A percentile compares a stretch with the other conserved stretches of the same genome.
Evolutionary conservation across 1,140 invertebrate species (phyloP).

Genomic region (Oncopeltus fasciatus): DNA sequence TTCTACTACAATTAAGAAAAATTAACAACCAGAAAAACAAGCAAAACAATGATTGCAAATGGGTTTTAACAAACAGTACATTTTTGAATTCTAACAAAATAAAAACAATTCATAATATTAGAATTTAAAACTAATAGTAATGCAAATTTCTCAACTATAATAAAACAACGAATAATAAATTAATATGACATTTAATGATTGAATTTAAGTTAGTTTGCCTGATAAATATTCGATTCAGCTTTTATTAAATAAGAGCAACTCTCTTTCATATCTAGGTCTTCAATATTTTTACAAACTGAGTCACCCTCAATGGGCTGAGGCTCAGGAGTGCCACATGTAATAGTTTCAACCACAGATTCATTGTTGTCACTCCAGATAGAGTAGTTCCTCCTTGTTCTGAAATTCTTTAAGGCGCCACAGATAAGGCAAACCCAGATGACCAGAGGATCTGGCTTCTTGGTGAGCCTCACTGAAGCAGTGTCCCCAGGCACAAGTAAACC

Average conservation of each 20-base stretch:
- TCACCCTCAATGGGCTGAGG: not conserved
- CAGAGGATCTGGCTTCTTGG: constrained; percentile 21
- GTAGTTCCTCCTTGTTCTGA: constrained; percentile 12
- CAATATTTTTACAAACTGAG: not conserved
- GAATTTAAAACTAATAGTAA: no score
- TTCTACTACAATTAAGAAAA: no score
- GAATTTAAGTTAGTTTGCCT: not conserved
- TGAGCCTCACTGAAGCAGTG: constrained; percentile 21
- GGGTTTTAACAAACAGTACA: no score
- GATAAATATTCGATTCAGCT: not conserved
- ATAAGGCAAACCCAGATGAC: constrained; percentile 22
- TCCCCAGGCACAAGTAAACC: constrained; percentile 23
- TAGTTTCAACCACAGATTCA: constrained; percentile 8
- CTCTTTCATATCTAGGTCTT: not conserved
- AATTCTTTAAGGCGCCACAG: constrained; percentile 15
- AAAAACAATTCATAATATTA: no score
- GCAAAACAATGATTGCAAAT: no score
- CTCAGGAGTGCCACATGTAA: not conserved
- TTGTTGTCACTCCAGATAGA: constrained; percentile 12
- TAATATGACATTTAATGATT: no score
- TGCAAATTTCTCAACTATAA: no score
- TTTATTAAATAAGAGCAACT: not conserved
- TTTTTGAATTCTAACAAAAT: no score
- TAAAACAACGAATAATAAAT: no score
- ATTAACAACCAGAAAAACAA: no score